A percentile compares a stretch with the other conserved stretches of the same genome.
Conservation (phyloP, 1,140 invertebrate genomes). For the Tetramorium alpestre region DNA sequence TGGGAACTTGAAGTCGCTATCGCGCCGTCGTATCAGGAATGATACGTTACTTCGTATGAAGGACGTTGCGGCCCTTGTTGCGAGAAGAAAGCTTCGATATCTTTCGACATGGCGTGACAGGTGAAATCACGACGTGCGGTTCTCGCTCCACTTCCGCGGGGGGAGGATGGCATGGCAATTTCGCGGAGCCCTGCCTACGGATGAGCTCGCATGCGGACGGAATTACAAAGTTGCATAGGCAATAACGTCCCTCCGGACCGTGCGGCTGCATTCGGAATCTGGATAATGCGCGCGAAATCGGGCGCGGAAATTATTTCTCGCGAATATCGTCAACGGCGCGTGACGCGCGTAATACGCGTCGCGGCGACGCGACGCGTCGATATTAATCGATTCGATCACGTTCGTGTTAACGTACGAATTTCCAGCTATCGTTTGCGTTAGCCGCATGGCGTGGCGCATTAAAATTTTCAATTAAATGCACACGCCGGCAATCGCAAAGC, state of each 20-base stretch:
- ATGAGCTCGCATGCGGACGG: background rate
- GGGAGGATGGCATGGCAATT: conserved; percentile 52
- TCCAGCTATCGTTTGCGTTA: conserved; percentile 1
- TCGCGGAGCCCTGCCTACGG: conserved; percentile 12
- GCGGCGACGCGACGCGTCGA: background rate
- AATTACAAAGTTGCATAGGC: conserved; percentile 31
- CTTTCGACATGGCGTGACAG: conserved; percentile 63
- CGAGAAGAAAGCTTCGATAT: conserved; percentile 44
- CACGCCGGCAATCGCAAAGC: background rate
- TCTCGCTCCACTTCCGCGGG: conserved; percentile 35
- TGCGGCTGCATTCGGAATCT: conserved; percentile 29
- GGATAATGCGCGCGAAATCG: conserved; percentile 37
- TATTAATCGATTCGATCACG: conserved; percentile 18
- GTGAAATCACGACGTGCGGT: conserved; percentile 64
- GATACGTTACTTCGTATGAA: conserved; percentile 44
- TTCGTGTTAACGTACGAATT: background rate
- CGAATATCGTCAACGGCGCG: background rate
- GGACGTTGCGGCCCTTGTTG: conserved; percentile 17
- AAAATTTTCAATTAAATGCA: conserved; percentile 16
- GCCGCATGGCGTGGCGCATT: background rate
- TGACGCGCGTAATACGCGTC: background rate
- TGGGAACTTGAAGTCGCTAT: conserved; percentile 45
- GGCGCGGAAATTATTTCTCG: conserved; percentile 34
- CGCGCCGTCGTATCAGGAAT: conserved; percentile 14
- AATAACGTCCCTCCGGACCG: conserved; percentile 9